Evolutionary conservation across 2,888 invertebrate genomes (phyloP), one percentile per base, ranked within the genome.

Genomic region (Helicoverpa assulta): DNA sequence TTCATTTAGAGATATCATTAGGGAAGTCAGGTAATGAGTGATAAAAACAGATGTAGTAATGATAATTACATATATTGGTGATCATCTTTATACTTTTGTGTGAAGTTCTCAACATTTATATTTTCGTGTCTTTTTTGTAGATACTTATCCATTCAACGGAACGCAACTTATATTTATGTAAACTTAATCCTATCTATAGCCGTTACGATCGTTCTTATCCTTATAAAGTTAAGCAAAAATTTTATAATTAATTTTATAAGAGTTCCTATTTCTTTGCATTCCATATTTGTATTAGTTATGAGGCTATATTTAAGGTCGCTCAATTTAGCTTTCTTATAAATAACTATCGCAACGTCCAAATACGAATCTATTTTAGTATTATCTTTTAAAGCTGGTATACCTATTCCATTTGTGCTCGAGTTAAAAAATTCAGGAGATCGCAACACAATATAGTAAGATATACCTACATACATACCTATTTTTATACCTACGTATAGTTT

Each of bases 371-470:
- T 78, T 82, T 81, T 71, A 62, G 64, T 75, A 74, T 70, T 81
- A 84, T 78, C 74, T 68, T 70, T 73, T 78, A 67, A 70, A 67
- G 75, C 84, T 80, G 70, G 68, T 81, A 83, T 81, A 84, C 78
- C 72, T 85, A 87, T 86, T 83, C 82, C 85, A 84, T 85, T 86
- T 85, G 80, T 80, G 82, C 73, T 71, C 40, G 40, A 84, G 73
- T 85, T 89, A 88, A 89, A 89, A 89, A 88, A 89, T 89, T 89
- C 88, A 87, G 87, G 85, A 86, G 86, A 85, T 81, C 77, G 80
- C 84, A 72, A 80, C 80, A 78, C 76, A 78, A 83, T 80, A 77
- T 82, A 82, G 78, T 66, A 59, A 67, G 67, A 70, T 73, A 78
- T 74, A 74, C 71, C 59, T 63, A 70, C 67, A 51, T 78, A 79